Percentiles rank a stretch among this genome's conserved stretches.
These are phyloP conservation scores for Ctenoplectra terminalis DNA, from an alignment of 1,140 invertebrate species.

Conservation along the genomic window DNA sequence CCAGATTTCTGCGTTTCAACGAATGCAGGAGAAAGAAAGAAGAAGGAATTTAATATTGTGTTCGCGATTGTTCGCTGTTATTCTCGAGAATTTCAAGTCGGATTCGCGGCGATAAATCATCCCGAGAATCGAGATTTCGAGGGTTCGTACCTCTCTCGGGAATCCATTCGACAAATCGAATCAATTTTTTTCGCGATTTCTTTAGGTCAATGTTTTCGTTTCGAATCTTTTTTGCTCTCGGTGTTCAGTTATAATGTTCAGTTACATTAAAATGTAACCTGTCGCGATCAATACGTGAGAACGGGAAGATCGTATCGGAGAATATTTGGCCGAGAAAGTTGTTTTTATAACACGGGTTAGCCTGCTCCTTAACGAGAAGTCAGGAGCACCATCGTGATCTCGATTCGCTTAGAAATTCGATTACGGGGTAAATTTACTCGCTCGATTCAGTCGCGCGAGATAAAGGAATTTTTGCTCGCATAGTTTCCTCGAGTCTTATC, in stretches of 20 bases:
- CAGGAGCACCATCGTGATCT: background rate
- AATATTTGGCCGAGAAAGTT: background rate
- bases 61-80: no score
- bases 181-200: slow-evolving; percentile 13
- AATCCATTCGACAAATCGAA: background rate
- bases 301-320: slow-evolving; percentile 4
- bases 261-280: background rate
- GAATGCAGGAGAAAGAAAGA: background rate
- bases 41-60: background rate
- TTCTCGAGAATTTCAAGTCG: no score
- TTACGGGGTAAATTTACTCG: slow-evolving; percentile 1
- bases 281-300: background rate
- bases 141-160: no score
- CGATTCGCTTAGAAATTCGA: slow-evolving; percentile 41
- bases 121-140: background rate
- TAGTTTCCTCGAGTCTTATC: slow-evolving; percentile 10
- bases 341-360: background rate
- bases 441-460: background rate
- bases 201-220: no score
- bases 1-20: background rate
- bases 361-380: slow-evolving; percentile 33
- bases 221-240: background rate
- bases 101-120: background rate
- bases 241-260: background rate
- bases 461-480: slow-evolving; percentile 27